Percentiles rank a stretch among this genome's conserved stretches.
These are phyloP conservation scores for Caenorhabditis remanei DNA, from an alignment of 1,140 invertebrate species.

Conservation along the genomic window DNA sequence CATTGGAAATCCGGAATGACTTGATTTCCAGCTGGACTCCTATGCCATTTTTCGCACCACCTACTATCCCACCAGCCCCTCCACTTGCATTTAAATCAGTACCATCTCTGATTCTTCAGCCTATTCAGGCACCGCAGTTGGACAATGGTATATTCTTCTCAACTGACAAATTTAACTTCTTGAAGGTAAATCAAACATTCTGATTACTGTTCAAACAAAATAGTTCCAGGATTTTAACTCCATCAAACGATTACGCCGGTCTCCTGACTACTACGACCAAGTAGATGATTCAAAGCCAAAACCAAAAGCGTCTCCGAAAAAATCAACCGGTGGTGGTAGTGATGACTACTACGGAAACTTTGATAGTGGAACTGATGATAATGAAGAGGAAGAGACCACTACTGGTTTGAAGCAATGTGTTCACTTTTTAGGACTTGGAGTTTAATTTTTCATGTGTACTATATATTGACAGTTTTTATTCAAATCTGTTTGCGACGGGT, in stretches of 20 bases:
- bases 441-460: background rate
- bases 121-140: constrained; percentile 25
- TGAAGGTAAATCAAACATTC: background rate
- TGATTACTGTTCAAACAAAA: background rate
- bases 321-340: background rate
- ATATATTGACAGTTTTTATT: background rate
- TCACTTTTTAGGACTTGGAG: constrained; percentile 32
- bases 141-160: constrained; percentile 57
- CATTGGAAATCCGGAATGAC: constrained; percentile 54
- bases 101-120: constrained; percentile 44
- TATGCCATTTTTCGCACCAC: constrained; percentile 52
- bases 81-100: constrained; percentile 58
- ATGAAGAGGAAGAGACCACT: background rate
- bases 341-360: constrained; percentile 41
- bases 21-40: constrained; percentile 60
- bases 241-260: constrained; percentile 22
- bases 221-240: constrained; percentile 13
- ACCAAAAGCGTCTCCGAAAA: background rate
- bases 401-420: constrained; percentile 9
- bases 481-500: constrained; percentile 15
- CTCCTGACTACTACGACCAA: constrained; percentile 16
- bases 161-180: constrained; percentile 37
- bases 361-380: constrained; percentile 5
- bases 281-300: background rate
- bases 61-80: constrained; percentile 50